A percentile compares a stretch with the other conserved stretches of the same genome.
Conservation (phyloP, 2,888 invertebrate genomes). For the Euclidia mi region DNA sequence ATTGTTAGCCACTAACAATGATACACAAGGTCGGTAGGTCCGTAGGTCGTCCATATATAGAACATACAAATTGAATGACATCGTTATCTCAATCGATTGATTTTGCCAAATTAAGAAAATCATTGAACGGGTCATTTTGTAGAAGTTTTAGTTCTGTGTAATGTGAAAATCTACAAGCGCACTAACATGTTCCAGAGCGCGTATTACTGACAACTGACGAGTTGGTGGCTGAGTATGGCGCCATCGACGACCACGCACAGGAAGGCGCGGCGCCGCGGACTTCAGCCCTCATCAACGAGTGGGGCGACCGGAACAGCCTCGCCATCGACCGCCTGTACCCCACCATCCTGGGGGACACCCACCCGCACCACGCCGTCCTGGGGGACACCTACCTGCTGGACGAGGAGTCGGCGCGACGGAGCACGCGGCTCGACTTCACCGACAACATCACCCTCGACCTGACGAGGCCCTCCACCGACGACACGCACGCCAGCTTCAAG, state of each 20-base stretch:
- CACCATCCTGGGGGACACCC: conserved; percentile 80
- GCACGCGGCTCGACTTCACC: conserved; percentile 59
- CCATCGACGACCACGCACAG: conserved; percentile 71
- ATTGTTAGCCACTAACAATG: too few relatives aligned
- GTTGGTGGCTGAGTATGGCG: conserved; percentile 90
- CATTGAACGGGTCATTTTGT: too few relatives aligned
- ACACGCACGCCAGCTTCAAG: conserved; percentile 72
- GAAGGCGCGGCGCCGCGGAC: conserved; percentile 67
- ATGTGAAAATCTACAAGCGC: too few relatives aligned
- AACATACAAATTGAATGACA: too few relatives aligned
- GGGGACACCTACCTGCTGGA: conserved; percentile 78
- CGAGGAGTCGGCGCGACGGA: conserved; percentile 70
- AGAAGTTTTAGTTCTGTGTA: too few relatives aligned
- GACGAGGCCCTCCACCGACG: conserved; percentile 61
- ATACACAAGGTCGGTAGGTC: too few relatives aligned
- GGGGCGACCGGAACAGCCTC: conserved; percentile 82
- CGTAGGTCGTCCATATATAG: too few relatives aligned
- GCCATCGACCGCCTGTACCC: conserved; percentile 84
- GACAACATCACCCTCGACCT: conserved; percentile 71
- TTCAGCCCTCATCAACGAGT: conserved; percentile 81
- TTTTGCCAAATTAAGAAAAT: too few relatives aligned
- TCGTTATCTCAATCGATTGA: too few relatives aligned
- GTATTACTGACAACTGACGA: conserved; percentile 91
- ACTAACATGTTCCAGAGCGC: conserved; percentile 87
- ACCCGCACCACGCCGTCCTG: conserved; percentile 79